These are phyloP conservation scores for Gasteruption jaculator DNA, from an alignment of 2,888 invertebrate genomes.

Conservation along the genomic window DNA sequence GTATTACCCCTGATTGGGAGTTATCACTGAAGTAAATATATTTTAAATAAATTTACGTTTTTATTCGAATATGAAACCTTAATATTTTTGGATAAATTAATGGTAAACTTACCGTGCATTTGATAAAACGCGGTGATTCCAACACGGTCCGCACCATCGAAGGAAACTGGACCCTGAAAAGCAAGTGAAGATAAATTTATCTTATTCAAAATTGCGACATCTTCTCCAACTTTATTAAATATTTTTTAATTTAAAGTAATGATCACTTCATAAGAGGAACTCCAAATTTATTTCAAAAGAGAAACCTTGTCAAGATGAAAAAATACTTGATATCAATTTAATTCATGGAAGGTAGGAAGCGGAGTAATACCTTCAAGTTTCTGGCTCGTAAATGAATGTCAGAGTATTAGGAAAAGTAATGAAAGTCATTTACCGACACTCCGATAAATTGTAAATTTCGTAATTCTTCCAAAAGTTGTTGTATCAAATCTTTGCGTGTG, in stretches of 20 bases:
- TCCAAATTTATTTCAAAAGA: too few species aligned
- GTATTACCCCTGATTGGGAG: too few species aligned
- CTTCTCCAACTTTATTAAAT: slow-evolving; percentile 4
- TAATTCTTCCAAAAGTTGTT: slow-evolving; percentile 67
- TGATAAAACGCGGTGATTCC: slow-evolving; percentile 85
- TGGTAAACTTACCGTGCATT: slow-evolving; percentile 67
- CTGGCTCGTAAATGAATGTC: too few species aligned
- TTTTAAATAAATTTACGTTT: background rate
- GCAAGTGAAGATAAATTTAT: too few species aligned
- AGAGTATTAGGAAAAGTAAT: too few species aligned
- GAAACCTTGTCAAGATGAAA: too few species aligned
- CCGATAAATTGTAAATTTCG: slow-evolving; percentile 74
- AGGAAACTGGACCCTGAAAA: slow-evolving; percentile 82
- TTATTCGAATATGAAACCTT: background rate
- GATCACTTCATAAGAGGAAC: too few species aligned
- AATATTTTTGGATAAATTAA: slow-evolving; percentile 7
- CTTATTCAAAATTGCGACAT: slow-evolving; percentile 10
- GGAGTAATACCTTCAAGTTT: too few species aligned
- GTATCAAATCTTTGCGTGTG: slow-evolving; percentile 67
- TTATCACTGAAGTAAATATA: too few species aligned
- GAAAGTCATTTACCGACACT: slow-evolving; percentile 72
- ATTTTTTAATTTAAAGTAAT: background rate
- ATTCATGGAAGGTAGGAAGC: too few species aligned
- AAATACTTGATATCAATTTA: too few species aligned
- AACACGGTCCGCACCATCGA: slow-evolving; percentile 82